Evolutionary conservation across 2,888 invertebrate species (phyloP), one percentile per base, ranked within the genome.

Genomic region (Epinotia bilunana): DNA sequence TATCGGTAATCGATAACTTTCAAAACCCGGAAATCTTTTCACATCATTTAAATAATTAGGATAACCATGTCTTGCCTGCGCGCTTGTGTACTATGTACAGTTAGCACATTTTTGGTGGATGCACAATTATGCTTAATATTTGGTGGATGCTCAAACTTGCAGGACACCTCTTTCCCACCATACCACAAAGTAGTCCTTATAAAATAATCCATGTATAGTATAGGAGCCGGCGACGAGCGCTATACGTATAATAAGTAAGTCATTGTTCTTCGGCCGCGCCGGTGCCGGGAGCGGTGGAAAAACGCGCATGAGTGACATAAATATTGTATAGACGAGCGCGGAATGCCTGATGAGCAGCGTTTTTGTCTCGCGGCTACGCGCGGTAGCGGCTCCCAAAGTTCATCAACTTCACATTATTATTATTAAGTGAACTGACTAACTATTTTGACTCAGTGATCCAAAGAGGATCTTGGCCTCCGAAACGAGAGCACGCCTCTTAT

Each of bases 241-340:
- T 39, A 57, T 49, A 72, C 63, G 68, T 73, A 73, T 68, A 73
- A 68, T 73, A 74, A 73, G 73, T 74, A 74, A 74, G 73, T 63
- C 69, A 74, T 74, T 74, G 73, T 74, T 69, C 69, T 61, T 43
- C n/a, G 65, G 58, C 53, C 49, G 61, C 11, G 68, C 71, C 72
- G 72, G 68, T 28, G 79, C 76, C 79, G 77, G 79, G 79, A 80
- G 72, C 82, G 81, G 82, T 83, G 84, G 86, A 87, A 87, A 85
- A 87, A 86, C 85, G 81, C 85, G 83, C 76, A 84, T 81, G 88
- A 86, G 84, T 91, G 90, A 91, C 91, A 91, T 92, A 85, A 91
- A 91, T 91, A 91, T 90, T 82, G 88, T 90, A 91, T 87, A 88
- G 88, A 92, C 91, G 91, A 90, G 90, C 81, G 83, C 84, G 79